Evolutionary conservation across 1,140 invertebrate genomes (phyloP), one percentile per base, ranked within the genome.

Genomic region (Pentalonia nigronervosa): DNA sequence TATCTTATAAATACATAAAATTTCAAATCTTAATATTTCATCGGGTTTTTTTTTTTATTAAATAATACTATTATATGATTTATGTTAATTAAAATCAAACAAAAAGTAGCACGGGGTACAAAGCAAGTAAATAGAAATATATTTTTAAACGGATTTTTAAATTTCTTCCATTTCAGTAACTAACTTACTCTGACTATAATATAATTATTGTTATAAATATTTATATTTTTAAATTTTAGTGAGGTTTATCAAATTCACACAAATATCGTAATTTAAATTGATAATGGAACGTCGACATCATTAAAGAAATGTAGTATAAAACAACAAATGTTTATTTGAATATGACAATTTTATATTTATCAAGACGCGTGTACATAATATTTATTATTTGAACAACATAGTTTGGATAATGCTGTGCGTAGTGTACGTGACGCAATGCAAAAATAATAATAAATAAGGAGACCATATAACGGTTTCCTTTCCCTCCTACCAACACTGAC

Each of bases 361-460:
- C 48, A 36, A 41, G 21, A 25, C 48, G 2, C 14, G 0, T 34
- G 20, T n/a, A n/a, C 17, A 34, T 21, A 53, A 53, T 88, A 53
- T 86, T 41, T 14, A 76, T 76, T 56, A 90, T 41, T 56, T 56
- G 11, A 1, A 56, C n/a, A 60, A 41, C 36, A 30, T 60, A 60
- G 36, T 60, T 60, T 45, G 53, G 30, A 36, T 17, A 90, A 88
- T 60, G 36, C 36, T 60, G 88, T 30, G 11, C 14, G 36, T 30
- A 60, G 36, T 90, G 88, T 67, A 90, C 89, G 89, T 90, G 89
- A 90, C 89, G 67, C 89, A 90, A 90, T 90, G 89, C 30, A 90
- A 90, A 90, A 67, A 90, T 34, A 90, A 60, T 60, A 90, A 90
- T 90, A 90, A 90, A 90, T 60, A 90, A 90, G 67, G 89, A 90